Base-by-base conservation (phyloP, 2,797 vertebrate genomes). In the Sebastes kiyomatsui region DNA sequence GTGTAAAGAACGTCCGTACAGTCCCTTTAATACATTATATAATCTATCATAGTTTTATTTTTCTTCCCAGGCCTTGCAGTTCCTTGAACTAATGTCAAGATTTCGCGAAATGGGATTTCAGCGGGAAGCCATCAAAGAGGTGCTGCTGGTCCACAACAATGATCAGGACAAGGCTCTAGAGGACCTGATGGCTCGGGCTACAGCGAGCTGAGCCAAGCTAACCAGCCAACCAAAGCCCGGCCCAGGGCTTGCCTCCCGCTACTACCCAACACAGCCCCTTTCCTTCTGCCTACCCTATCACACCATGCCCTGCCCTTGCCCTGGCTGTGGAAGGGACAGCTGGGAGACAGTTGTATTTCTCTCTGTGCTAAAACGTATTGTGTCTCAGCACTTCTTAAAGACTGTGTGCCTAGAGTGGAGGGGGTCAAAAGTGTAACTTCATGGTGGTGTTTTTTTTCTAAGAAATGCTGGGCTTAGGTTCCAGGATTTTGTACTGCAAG, bases 81-180 rank as follows among this genome's bases (percentile, higher is more conserved):
- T 98, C 85, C 97, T 99, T 82, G 96, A 98, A 32, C 94, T 99
- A 77, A 99, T 99, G 98, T 97, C 97, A 77, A 97, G 97, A 87
- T 99, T 99, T 92, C 97, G 97, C 55, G 98, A 99, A 94, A 99
- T 99, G 98, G 98, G 98, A 74, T 99, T 99, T 94, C 97, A 99
- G 91, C 94, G 97, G 59, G 96, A 97, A 62, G 96, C 97, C 94
- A 99, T 99, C 94, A 99, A 97, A 91, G 98, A 99, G 83, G 98
- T 97, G 87, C 95, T 99, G 87, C 88, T 99, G 87, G 93, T 97
- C 89, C 98, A 99, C 94, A 97, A 98, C 93, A 99, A 98, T 0
- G 97, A 99, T 94, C 97, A 97, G 95, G 97, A 99, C 82, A 97
- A 96, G 12, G 98, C 98, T 83, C 92, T 99, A 93, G 98, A 99